Percentiles rank a stretch among this genome's conserved stretches.
Conservation (phyloP, 1,140 invertebrate genomes). For the Ceratina japonica region DNA sequence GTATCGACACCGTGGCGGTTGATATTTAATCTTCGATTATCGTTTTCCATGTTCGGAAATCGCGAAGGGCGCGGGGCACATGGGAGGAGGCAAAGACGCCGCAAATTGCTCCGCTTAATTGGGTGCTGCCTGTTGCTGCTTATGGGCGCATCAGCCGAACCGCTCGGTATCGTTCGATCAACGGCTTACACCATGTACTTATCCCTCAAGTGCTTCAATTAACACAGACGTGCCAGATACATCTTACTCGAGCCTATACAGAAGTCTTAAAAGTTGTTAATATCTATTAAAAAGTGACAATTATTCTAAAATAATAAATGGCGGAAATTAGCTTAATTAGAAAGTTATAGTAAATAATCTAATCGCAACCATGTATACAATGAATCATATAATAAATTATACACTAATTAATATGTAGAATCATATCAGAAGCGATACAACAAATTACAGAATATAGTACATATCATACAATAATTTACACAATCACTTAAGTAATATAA, state of each 20-base stretch:
- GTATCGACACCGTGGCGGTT: conserved; percentile 34
- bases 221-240: background rate
- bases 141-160: conserved; percentile 20
- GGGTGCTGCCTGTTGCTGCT: conserved; percentile 60
- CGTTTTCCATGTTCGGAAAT: conserved; percentile 51
- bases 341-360: too few relatives aligned
- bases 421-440: too few relatives aligned
- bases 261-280: too few relatives aligned
- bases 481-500: too few relatives aligned
- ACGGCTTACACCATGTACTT: background rate
- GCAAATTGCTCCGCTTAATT: conserved; percentile 62
- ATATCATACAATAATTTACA: too few relatives aligned
- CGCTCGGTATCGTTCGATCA: conserved; percentile 20
- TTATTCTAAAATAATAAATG: too few relatives aligned
- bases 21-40: conserved; percentile 60
- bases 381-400: too few relatives aligned
- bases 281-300: too few relatives aligned
- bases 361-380: too few relatives aligned
- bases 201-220: background rate
- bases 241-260: background rate
- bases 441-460: too few relatives aligned
- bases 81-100: conserved; percentile 47
- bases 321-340: too few relatives aligned
- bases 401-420: too few relatives aligned
- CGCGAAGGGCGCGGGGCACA: conserved; percentile 29